Base-by-base conservation (phyloP, 2,113 vertebrate genomes). In the Etheostoma cragini region DNA sequence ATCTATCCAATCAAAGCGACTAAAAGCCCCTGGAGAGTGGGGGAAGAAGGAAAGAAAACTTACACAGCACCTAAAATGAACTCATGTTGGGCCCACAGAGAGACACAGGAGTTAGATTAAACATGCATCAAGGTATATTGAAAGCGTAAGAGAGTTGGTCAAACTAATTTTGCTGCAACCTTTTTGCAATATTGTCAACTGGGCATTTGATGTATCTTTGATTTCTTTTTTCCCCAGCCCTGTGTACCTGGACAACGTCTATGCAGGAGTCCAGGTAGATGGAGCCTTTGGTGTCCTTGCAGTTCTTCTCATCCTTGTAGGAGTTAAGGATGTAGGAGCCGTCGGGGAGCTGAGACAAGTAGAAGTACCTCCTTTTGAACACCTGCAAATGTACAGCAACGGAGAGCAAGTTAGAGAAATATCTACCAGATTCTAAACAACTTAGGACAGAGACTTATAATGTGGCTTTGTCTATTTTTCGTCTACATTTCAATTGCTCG, bases 281-380 rank as follows among this genome's bases (percentile, higher is more conserved):
- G 82, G 97, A 98, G 68, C 97, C 98, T 95, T 99, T 99, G 61
- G 97, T 97, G 47, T 99, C 98, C 87, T 98, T 99, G 68, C 94
- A 97, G 91, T 96, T 97, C 90, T 98, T 99, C 87, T 99, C 98
- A 82, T 99, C 98, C 93, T 99, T 99, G 88, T 98, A 99, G 46
- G 96, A 99, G 93, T 98, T 98, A 60, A 99, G 97, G 88, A 97
- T 98, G 91, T 98, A 98, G 63, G 98, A 99, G 82, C 98, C 97
- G 49, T 99, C 98, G 0, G 98, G 97, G 63, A 99, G 97, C 88
- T 99, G 98, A 49, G 97, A 98, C 92, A 99, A 91, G 94, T 98
- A 98, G 92, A 98, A 98, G 94, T 97, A 99, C 22, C 98, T 95
- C 91, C 97, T 96, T 92, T 99, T 99, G 93, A 99, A 99, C 22